Conservation (phyloP, 2,888 invertebrate genomes). For the Cheilosia vulpina region DNA sequence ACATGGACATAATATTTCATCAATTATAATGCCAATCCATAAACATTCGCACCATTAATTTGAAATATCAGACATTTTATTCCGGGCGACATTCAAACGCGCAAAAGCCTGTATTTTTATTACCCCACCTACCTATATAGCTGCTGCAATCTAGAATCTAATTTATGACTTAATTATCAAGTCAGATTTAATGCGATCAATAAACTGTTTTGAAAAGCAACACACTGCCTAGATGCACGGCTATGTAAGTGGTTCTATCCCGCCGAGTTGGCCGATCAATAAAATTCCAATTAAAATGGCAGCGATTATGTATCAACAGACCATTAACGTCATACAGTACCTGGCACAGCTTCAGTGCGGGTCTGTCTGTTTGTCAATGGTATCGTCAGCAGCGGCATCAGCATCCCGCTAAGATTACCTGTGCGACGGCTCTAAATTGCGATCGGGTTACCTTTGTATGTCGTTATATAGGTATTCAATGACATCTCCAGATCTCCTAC, state of each 20-base stretch:
- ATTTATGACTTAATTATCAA: slow-evolving; percentile 84
- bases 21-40: slow-evolving; percentile 77
- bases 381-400: slow-evolving; percentile 24
- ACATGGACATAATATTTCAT: too few species aligned
- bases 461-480: slow-evolving; percentile 28
- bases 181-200: slow-evolving; percentile 83
- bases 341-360: slow-evolving; percentile 80
- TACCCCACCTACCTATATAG: slow-evolving; percentile 14
- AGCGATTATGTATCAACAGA: slow-evolving; percentile 84
- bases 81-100: slow-evolving; percentile 39
- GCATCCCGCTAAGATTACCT: slow-evolving; percentile 17
- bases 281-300: slow-evolving; percentile 84
- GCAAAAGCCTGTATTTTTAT: slow-evolving; percentile 25
- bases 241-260: slow-evolving; percentile 51
- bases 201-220: slow-evolving; percentile 85
- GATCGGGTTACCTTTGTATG: slow-evolving; percentile 18
- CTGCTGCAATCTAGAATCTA: slow-evolving; percentile 77
- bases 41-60: slow-evolving; percentile 74
- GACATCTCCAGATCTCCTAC: slow-evolving; percentile 26
- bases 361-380: slow-evolving; percentile 28
- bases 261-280: slow-evolving; percentile 77
- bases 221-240: slow-evolving; percentile 77
- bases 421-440: slow-evolving; percentile 27
- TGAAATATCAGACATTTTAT: slow-evolving; percentile 21
- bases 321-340: slow-evolving; percentile 83